Evolutionary conservation across 1,140 invertebrate genomes (phyloP).

Genomic region (Pissodes strobi): DNA sequence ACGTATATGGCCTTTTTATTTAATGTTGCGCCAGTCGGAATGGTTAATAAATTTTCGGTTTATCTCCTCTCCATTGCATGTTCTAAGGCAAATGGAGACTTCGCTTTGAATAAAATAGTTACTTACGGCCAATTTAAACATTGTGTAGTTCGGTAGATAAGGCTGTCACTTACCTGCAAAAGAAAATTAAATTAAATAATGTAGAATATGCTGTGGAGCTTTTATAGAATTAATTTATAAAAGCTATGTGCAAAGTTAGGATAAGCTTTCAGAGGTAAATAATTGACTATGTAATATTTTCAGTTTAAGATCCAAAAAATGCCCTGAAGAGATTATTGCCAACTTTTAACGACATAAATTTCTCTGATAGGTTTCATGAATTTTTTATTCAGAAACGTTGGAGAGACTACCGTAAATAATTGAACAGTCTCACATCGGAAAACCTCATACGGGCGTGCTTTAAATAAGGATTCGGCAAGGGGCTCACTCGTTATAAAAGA

Average conservation of each 20-base stretch:
- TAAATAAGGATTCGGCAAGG: too few species aligned
- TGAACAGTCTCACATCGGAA: too few species aligned
- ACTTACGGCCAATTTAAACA: slow-evolving; percentile 31
- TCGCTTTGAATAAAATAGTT: slow-evolving; percentile 6
- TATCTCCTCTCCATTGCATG: slow-evolving; percentile 16
- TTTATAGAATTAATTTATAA: too few species aligned
- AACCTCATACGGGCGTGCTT: too few species aligned
- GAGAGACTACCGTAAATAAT: slow-evolving; percentile 1
- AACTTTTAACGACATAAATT: slow-evolving; percentile 4
- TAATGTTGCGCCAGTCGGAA: slow-evolving; percentile 18
- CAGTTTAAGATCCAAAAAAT: too few species aligned
- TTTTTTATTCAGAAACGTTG: not conserved
- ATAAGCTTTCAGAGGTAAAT: too few species aligned
- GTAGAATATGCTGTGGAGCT: too few species aligned
- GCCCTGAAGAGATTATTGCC: too few species aligned
- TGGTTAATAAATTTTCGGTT: slow-evolving; percentile 32
- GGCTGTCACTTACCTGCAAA: slow-evolving; percentile 19
- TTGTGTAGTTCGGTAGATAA: not conserved
- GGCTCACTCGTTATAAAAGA: too few species aligned
- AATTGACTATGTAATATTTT: too few species aligned
- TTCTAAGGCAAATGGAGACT: slow-evolving; percentile 6
- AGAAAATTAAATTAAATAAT: slow-evolving; percentile 6
- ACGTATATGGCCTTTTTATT: slow-evolving; percentile 17
- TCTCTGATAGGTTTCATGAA: slow-evolving; percentile 10
- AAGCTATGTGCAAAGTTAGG: too few species aligned